Evolutionary conservation across 1,140 invertebrate species (phyloP), one percentile per base, ranked within the genome.

Genomic region (Hyposmocoma kahamanoa): DNA sequence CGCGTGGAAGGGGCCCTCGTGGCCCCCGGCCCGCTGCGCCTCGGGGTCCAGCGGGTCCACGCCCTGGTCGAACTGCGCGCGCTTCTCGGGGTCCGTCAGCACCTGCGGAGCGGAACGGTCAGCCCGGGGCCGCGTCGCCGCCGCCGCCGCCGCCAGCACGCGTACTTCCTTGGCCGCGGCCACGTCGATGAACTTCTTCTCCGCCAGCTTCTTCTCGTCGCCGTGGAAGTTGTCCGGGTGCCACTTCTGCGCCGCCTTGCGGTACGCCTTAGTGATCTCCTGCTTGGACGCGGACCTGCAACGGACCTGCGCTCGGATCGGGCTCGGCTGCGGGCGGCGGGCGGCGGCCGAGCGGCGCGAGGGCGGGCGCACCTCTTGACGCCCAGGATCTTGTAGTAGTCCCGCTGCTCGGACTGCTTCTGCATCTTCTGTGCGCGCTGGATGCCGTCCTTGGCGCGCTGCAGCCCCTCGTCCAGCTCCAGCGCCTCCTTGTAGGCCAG

Each of bases 171-270:
- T 99, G 15, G 98, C 98, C 32, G 97, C 96, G 10, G 98, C 98
- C 67, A 99, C 97, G 78, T 99, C 98, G 53, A 99, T 99, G 71
- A 99, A 99, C 84, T 95, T 98, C 77, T 98, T 98, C 79, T 99
- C 95, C 0, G 98, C 98, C 22, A 92, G 88, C 75, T 98, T 97
- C 86, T 99, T 99, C 62, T 96, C 95, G 43, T 97, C 94, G 4
- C 91, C 93, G 58, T 94, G 92, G 78, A 93, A 99, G 86, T 97
- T 97, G 84, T 99, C 98, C 0, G 98, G 98, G 89, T 99, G 98
- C 97, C 98, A 99, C 81, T 98, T 95, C 81, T 97, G 95, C 11
- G 98, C 98, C 44, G 96, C 90, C 90, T 98, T 99, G 56, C 98
- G 91, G 84, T 99, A 99, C 4, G 98, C 98, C 89, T 99, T 99